Evolutionary conservation across 2,113 vertebrate species (phyloP).

Genomic region (Cariama cristata): DNA sequence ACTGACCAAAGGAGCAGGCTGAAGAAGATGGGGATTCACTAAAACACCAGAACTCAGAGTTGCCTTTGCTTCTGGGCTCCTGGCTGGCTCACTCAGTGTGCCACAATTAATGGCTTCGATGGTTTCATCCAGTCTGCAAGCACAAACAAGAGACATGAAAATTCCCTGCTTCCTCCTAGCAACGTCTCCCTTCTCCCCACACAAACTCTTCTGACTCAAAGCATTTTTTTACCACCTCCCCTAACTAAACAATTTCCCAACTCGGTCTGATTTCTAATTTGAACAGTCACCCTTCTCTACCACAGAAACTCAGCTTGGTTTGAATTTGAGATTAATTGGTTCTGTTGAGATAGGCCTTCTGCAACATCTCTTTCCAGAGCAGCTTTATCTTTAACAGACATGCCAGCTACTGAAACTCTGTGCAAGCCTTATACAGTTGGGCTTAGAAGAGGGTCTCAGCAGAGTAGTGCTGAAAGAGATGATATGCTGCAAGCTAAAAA

Average conservation of each 20-base stretch:
- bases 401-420: not conserved
- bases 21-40: constrained; percentile 89
- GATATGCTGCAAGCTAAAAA: not conserved
- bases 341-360: not conserved
- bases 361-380: not conserved
- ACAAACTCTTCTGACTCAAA: not conserved
- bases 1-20: constrained; percentile 88
- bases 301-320: not conserved
- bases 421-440: accelerated
- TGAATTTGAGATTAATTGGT: not conserved
- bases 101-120: constrained; percentile 82
- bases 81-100: constrained; percentile 56
- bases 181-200: not conserved
- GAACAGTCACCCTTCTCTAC: not conserved
- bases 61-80: constrained; percentile 22
- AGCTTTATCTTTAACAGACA: not conserved
- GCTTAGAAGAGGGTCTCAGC: not conserved
- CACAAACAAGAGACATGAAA: not conserved
- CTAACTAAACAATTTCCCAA: accelerated
- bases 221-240: not conserved
- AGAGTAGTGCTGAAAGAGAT: not conserved
- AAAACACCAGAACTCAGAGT: constrained; percentile 75
- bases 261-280: not conserved
- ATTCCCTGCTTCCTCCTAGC: not conserved
- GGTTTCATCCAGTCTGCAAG: constrained; percentile 88